A percentile compares a stretch with the other conserved stretches of the same genome.
Conservation (phyloP, 2,797 vertebrate species). For the Esox masquinongy region DNA sequence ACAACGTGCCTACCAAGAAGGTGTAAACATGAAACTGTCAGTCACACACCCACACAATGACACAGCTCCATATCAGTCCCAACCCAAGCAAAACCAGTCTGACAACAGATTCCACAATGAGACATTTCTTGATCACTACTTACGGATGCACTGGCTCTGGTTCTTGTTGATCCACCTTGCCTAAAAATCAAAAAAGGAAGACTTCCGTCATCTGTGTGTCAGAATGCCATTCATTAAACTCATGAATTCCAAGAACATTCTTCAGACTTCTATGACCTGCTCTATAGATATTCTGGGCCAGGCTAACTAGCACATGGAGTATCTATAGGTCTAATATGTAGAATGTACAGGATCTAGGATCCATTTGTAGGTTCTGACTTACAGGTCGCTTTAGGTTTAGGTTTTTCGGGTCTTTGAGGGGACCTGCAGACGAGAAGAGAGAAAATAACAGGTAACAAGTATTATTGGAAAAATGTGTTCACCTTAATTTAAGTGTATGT, state of each 20-base stretch:
- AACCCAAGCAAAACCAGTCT: slow-evolving; percentile 1
- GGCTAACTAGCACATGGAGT: neutral
- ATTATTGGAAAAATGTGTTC: neutral
- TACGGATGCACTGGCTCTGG: slow-evolving; percentile 42
- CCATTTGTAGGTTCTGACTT: slow-evolving; percentile 32
- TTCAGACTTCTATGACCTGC: neutral
- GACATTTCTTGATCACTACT: slow-evolving; percentile 39
- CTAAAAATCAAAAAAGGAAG: slow-evolving; percentile 40
- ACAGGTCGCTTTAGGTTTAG: slow-evolving; percentile 43
- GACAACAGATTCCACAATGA: slow-evolving; percentile 11
- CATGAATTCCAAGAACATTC: neutral
- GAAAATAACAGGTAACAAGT: neutral
- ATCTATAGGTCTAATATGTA: neutral
- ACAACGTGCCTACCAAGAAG: slow-evolving; percentile 38
- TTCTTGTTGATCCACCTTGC: slow-evolving; percentile 22
- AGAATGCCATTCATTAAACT: neutral
- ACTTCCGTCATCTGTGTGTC: neutral
- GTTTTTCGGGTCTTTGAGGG: neutral
- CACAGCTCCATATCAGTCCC: slow-evolving; percentile 8
- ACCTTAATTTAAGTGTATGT: neutral
- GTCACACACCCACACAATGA: neutral
- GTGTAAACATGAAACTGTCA: neutral
- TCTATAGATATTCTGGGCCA: neutral
- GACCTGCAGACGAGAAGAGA: neutral
- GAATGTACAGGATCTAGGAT: neutral